Conservation (phyloP, 2,113 vertebrate genomes). For the Dipodomys ordii region DNA sequence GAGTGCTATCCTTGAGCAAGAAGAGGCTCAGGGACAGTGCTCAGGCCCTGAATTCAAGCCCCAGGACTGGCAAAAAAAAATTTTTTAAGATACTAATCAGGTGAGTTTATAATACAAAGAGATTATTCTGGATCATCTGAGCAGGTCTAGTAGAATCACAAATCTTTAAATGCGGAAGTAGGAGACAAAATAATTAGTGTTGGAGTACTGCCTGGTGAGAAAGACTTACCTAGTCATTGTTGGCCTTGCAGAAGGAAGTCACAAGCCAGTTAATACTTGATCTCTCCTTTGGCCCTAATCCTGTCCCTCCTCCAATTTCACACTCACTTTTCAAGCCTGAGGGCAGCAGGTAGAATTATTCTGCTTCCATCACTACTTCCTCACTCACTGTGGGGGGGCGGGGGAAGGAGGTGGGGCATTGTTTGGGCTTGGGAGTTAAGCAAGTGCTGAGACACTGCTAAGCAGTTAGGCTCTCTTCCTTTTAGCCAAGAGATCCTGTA, state of each 20-base stretch:
- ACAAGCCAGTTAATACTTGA: neutral
- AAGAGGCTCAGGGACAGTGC: too few species aligned
- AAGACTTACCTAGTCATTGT: too few species aligned
- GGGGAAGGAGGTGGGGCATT: too few species aligned
- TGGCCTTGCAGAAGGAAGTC: neutral
- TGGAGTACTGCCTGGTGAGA: accelerated
- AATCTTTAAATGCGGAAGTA: neutral
- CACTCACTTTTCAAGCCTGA: neutral
- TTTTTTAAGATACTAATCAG: neutral
- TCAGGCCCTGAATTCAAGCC: too few species aligned
- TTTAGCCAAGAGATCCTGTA: neutral
- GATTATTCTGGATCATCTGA: neutral
- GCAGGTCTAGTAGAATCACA: neutral
- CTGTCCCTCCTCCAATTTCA: neutral
- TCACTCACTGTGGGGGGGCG: neutral
- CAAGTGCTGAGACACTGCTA: neutral
- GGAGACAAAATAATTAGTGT: neutral
- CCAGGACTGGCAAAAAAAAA: too few species aligned
- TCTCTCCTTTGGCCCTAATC: neutral
- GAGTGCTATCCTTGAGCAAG: too few species aligned
- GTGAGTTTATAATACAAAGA: neutral
- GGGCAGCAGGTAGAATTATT: neutral
- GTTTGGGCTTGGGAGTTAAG: conserved; percentile 1
- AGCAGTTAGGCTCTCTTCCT: neutral
- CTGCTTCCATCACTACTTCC: neutral